These are phyloP conservation scores for Pseudochirops corinnae DNA, from an alignment of 2,797 vertebrate species.

Conservation along the genomic window DNA sequence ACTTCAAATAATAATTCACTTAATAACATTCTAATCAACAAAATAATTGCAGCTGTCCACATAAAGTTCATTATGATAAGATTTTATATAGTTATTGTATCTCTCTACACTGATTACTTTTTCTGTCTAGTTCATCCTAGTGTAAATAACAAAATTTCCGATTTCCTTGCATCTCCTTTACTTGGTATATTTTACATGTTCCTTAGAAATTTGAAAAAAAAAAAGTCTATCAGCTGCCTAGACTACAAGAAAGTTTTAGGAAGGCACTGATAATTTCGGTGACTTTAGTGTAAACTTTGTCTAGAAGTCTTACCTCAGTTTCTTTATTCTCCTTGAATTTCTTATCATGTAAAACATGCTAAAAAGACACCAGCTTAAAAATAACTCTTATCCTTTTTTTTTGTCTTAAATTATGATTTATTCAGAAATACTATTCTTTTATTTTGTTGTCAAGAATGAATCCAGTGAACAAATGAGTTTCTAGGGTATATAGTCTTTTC, in stretches of 20 bases:
- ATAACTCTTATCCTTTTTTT: background rate
- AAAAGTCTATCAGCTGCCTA: background rate
- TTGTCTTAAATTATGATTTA: background rate
- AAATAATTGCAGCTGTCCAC: background rate
- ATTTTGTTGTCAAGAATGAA: background rate
- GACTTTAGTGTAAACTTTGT: background rate
- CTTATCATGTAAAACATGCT: background rate
- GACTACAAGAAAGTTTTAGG: background rate
- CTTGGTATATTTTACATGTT: background rate
- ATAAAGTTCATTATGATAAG: background rate
- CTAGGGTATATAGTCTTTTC: background rate
- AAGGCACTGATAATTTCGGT: background rate
- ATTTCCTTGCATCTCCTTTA: background rate
- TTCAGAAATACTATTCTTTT: background rate
- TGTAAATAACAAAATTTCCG: background rate
- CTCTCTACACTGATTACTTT: background rate
- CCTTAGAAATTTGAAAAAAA: background rate
- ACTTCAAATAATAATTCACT: constrained; percentile 41
- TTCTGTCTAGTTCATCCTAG: background rate
- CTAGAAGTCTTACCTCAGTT: background rate
- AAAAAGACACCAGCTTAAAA: background rate
- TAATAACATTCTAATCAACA: constrained; percentile 34
- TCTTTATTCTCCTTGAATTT: background rate
- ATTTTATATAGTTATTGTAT: background rate
- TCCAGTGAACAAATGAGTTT: background rate